These are phyloP conservation scores for Anolis apletophallus DNA, from an alignment of 2,797 vertebrate genomes.

Conservation along the genomic window DNA sequence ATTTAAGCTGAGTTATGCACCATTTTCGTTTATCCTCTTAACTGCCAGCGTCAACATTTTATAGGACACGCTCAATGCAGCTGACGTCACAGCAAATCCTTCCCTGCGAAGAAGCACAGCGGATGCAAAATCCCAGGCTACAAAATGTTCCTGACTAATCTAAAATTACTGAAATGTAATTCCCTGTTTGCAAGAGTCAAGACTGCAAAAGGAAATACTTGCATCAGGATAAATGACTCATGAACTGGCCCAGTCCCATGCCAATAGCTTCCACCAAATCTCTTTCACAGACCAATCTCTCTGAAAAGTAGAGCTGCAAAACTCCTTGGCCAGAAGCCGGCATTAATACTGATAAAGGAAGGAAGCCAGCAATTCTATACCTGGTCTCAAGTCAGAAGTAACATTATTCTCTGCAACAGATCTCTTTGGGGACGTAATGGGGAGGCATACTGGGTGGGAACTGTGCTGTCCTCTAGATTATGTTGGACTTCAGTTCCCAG, in stretches of 20 bases:
- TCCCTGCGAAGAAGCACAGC: background rate
- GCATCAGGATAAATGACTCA: background rate
- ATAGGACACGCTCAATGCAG: background rate
- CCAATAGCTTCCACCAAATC: background rate
- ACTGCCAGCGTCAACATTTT: background rate
- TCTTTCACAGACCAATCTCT: background rate
- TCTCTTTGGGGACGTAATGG: no score
- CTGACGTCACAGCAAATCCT: background rate
- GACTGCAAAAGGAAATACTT: background rate
- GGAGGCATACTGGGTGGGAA: no score
- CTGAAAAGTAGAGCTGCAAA: background rate
- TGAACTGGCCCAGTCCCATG: background rate
- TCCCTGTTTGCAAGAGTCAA: background rate
- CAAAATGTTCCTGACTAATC: background rate
- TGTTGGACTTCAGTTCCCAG: no score
- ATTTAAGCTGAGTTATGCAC: background rate
- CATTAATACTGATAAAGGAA: background rate
- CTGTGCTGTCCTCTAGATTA: no score
- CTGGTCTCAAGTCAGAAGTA: no score
- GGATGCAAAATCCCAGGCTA: background rate
- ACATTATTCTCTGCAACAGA: no score
- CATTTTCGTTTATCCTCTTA: background rate
- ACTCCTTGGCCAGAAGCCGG: background rate
- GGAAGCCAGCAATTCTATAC: background rate
- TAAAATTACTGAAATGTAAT: background rate